Percentiles rank a stretch among this genome's conserved stretches.
Evolutionary conservation across 2,797 vertebrate genomes (phyloP).

Genomic region (Stomatorhinus walkeri): DNA sequence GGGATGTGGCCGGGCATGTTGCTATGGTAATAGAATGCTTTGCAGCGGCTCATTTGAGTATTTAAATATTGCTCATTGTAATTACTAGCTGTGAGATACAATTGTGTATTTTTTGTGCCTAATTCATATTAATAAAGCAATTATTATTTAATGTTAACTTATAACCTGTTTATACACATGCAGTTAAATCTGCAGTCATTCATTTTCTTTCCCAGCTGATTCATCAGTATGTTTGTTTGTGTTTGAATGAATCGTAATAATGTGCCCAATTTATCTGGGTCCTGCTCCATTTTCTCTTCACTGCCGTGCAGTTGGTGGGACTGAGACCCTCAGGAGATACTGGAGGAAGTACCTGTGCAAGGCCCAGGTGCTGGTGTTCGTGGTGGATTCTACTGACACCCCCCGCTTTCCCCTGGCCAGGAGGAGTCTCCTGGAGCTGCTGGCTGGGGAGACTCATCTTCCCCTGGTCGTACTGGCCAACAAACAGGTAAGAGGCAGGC

Average conservation of each 20-base stretch:
- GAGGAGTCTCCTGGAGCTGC: constrained; percentile 71
- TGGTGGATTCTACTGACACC: constrained; percentile 77
- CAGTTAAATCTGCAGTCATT: background rate
- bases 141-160: background rate
- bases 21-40: background rate
- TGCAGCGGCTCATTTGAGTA: background rate
- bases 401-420: constrained; percentile 72
- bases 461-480: constrained; percentile 86
- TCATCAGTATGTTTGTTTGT: background rate
- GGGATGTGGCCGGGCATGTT: background rate
- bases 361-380: constrained; percentile 77
- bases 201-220: background rate
- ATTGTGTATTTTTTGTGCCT: background rate
- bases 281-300: constrained; percentile 22
- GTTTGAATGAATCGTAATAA: background rate
- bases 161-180: background rate
- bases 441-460: constrained; percentile 61
- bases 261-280: background rate
- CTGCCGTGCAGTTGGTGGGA: constrained; percentile 73
- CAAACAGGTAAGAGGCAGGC: constrained; percentile 76
- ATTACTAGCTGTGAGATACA: background rate
- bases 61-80: background rate
- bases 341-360: constrained; percentile 75
- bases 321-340: constrained; percentile 69
- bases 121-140: background rate